phyloP scores from a whole-genome alignment of 1,140 invertebrate genomes.

The Scaptomyza montana region DNA sequence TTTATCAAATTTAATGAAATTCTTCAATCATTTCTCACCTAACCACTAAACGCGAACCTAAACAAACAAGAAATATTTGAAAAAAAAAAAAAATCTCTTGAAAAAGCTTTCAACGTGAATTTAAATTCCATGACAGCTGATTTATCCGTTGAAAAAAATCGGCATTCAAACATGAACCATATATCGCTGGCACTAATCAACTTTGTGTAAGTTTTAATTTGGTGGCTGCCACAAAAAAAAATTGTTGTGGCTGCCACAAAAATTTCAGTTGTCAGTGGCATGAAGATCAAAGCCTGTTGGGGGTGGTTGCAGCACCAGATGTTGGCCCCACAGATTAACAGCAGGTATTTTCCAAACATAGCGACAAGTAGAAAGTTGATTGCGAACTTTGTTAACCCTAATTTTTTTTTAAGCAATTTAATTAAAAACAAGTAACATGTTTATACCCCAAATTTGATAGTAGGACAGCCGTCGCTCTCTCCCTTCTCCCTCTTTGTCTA shows the following conservation, averaged over 20 bases:
- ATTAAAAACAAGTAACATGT: constrained; percentile 52
- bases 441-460: constrained; percentile 15
- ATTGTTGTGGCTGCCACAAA: constrained; percentile 51
- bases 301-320: constrained; percentile 35
- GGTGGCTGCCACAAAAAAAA: constrained; percentile 24
- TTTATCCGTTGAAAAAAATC: constrained; percentile 42
- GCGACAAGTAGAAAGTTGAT: constrained; percentile 65
- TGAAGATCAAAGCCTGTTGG: constrained; percentile 64
- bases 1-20: constrained; percentile 43
- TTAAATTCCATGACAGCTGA: constrained; percentile 62
- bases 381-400: constrained; percentile 43
- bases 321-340: constrained; percentile 27
- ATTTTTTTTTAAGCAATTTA: constrained; percentile 52
- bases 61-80: constrained; percentile 66
- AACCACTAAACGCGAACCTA: constrained; percentile 34
- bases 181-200: constrained; percentile 44
- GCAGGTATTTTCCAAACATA: constrained; percentile 29
- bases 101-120: constrained; percentile 70
- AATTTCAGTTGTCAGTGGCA: constrained; percentile 57
- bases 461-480: not conserved
- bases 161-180: constrained; percentile 24
- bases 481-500: not conserved
- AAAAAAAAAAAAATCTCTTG: constrained; percentile 38
- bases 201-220: constrained; percentile 59
- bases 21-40: constrained; percentile 52